phyloP scores from a whole-genome alignment of 2,888 invertebrate species.

The Apoderus coryli region DNA sequence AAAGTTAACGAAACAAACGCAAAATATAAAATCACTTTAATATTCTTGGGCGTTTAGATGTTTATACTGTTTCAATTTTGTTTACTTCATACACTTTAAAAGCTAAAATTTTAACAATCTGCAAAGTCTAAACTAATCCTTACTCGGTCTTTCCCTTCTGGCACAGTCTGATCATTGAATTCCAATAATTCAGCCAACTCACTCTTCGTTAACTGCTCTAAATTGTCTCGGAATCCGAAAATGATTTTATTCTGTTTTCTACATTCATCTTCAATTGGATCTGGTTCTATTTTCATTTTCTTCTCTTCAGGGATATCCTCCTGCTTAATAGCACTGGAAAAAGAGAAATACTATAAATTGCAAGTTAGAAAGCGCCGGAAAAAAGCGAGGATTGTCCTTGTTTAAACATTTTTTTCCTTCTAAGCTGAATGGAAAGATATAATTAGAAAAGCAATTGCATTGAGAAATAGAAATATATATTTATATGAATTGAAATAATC shows the following conservation, averaged over 20 bases:
- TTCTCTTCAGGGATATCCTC: constrained; percentile 55
- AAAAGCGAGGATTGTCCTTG: too few species aligned
- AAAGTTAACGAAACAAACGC: constrained; percentile 11
- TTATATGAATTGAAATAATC: too few species aligned
- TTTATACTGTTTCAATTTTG: too few species aligned
- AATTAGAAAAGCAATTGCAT: background rate
- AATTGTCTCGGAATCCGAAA: constrained; percentile 49
- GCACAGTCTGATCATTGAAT: constrained; percentile 56
- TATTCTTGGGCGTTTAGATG: too few species aligned
- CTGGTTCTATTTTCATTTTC: constrained; percentile 40
- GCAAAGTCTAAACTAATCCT: too few species aligned
- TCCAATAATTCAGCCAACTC: constrained; percentile 51
- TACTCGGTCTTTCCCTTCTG: constrained; percentile 52
- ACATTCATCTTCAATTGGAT: constrained; percentile 42
- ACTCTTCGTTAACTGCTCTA: constrained; percentile 42
- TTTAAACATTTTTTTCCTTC: too few species aligned
- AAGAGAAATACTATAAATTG: constrained; percentile 3
- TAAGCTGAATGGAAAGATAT: background rate
- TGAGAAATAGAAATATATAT: background rate
- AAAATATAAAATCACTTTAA: constrained; percentile 7
- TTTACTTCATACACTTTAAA: too few species aligned
- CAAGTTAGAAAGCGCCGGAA: background rate
- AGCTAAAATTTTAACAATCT: too few species aligned
- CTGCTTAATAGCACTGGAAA: constrained; percentile 32
- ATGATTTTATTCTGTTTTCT: constrained; percentile 59